These are phyloP conservation scores for Laothoe populi DNA, from an alignment of 2,888 invertebrate genomes.

Conservation along the genomic window DNA sequence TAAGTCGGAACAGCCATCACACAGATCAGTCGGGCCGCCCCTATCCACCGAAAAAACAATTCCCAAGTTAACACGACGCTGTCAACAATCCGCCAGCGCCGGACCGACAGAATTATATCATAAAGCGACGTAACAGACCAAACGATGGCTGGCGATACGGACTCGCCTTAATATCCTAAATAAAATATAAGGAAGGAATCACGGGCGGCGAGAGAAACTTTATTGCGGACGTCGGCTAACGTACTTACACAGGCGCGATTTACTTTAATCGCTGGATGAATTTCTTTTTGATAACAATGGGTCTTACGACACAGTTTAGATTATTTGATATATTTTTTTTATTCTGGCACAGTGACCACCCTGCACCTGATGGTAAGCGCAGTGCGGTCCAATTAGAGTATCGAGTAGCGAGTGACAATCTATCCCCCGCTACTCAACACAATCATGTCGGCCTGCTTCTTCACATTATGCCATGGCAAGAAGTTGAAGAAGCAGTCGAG, in stretches of 20 bases:
- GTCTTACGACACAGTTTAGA: too few relatives aligned
- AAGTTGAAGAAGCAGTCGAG: too few relatives aligned
- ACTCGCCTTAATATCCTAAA: conserved; percentile 72
- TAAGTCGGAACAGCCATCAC: conserved; percentile 7
- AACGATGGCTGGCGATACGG: conserved; percentile 66
- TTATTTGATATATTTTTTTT: not conserved
- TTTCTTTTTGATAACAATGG: conserved; percentile 9
- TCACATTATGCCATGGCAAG: too few relatives aligned
- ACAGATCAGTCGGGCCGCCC: conserved; percentile 11
- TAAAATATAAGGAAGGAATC: conserved; percentile 81
- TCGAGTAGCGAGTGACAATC: too few relatives aligned
- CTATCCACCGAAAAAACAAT: conserved; percentile 21
- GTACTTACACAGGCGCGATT: conserved; percentile 41
- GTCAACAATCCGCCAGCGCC: conserved; percentile 59
- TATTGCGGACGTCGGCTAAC: conserved; percentile 62
- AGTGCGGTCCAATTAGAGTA: too few relatives aligned
- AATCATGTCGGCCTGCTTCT: too few relatives aligned
- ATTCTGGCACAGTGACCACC: not conserved
- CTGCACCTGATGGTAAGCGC: too few relatives aligned
- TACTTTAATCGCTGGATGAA: conserved; percentile 19
- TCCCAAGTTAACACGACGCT: conserved; percentile 41
- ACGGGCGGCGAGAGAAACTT: conserved; percentile 57
- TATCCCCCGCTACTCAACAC: too few relatives aligned
- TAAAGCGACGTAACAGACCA: conserved; percentile 72
- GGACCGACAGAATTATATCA: conserved; percentile 62